Conservation (phyloP, 2,888 invertebrate genomes). For the Sycophila texana region DNA sequence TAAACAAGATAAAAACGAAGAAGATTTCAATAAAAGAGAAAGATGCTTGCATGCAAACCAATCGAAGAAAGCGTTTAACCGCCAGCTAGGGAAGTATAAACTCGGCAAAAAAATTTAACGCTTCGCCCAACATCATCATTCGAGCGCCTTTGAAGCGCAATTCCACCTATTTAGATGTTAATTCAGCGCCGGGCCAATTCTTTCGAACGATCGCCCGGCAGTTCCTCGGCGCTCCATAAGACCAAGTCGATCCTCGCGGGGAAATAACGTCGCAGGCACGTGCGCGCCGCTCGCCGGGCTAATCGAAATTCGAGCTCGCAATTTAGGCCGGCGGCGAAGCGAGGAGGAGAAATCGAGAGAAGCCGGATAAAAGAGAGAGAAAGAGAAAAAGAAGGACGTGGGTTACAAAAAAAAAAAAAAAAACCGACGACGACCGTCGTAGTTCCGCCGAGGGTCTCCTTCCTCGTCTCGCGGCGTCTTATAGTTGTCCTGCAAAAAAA, state of each 20-base stretch:
- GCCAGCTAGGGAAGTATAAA: no score
- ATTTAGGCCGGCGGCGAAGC: constrained; percentile 12
- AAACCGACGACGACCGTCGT: background rate
- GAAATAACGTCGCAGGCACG: background rate
- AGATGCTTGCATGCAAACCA: no score
- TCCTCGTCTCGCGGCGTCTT: background rate
- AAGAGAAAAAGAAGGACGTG: background rate
- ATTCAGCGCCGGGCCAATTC: background rate
- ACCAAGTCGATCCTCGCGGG: no score
- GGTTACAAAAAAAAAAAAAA: no score
- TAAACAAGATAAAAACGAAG: no score
- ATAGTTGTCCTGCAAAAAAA: background rate
- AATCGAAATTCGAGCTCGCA: constrained; percentile 47
- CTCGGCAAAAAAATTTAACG: no score
- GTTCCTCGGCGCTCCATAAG: background rate
- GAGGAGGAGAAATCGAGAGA: background rate
- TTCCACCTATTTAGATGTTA: background rate
- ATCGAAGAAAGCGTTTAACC: no score
- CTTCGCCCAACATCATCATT: no score
- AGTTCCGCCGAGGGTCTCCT: no score
- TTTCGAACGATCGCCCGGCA: background rate
- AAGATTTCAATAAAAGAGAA: no score
- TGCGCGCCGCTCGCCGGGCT: constrained; percentile 17
- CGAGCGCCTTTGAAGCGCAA: no score
- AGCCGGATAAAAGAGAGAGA: constrained; percentile 2